phyloP scores from a whole-genome alignment of 2,888 invertebrate species.

The Bombyx huttoni region DNA sequence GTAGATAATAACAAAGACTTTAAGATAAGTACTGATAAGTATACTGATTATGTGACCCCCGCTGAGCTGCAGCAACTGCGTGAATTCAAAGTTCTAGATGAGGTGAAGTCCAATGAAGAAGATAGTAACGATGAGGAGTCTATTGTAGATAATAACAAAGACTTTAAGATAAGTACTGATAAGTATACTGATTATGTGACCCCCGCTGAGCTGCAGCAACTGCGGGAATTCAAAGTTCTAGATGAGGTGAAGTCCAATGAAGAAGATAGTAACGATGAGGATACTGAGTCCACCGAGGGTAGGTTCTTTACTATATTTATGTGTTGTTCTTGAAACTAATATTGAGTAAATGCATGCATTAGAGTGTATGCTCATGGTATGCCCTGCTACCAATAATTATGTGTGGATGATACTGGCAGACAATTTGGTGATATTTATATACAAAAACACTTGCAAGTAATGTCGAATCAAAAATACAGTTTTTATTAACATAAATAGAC shows the following conservation, averaged over 20 bases:
- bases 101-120: constrained; percentile 54
- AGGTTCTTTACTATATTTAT: constrained; percentile 7
- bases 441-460: too few species aligned
- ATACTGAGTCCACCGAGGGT: constrained; percentile 49
- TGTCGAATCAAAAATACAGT: too few species aligned
- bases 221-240: constrained; percentile 53
- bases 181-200: constrained; percentile 34
- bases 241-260: constrained; percentile 60
- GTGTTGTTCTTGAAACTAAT: background rate
- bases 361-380: too few species aligned
- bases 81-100: constrained; percentile 59
- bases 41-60: constrained; percentile 27
- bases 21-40: constrained; percentile 21
- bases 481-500: too few species aligned
- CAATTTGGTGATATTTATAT: too few species aligned
- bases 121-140: constrained; percentile 45
- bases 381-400: too few species aligned
- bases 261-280: constrained; percentile 50
- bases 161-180: constrained; percentile 15
- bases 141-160: constrained; percentile 5
- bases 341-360: too few species aligned
- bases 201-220: constrained; percentile 38
- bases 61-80: constrained; percentile 45
- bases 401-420: too few species aligned
- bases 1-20: constrained; percentile 7